phyloP scores from a whole-genome alignment of 2,113 vertebrate species.

The Xyliphius kryptos region DNA sequence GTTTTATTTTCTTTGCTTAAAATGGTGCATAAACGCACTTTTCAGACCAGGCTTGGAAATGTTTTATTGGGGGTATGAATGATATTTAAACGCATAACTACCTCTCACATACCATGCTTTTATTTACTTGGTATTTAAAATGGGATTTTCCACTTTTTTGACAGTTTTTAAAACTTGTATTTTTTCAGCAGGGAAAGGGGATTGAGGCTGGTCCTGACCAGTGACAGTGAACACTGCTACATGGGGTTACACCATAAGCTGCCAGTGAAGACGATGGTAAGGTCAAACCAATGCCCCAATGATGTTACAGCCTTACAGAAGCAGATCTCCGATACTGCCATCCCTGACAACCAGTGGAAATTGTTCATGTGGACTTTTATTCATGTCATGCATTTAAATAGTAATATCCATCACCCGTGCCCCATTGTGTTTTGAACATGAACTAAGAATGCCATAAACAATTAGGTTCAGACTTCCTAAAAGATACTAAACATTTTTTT shows the following conservation, averaged over 20 bases:
- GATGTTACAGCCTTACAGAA: slow-evolving; percentile 87
- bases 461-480: slow-evolving; percentile 51
- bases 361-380: slow-evolving; percentile 53
- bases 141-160: no score
- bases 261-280: slow-evolving; percentile 94
- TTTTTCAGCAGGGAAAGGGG: slow-evolving; percentile 96
- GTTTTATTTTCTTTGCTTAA: slow-evolving; percentile 68
- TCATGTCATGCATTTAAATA: slow-evolving; percentile 49
- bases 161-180: no score
- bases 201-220: slow-evolving; percentile 99
- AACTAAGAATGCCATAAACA: no score
- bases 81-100: no score
- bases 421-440: no score
- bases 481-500: slow-evolving; percentile 39
- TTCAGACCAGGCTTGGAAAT: no score
- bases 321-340: slow-evolving; percentile 73
- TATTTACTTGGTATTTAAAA: no score
- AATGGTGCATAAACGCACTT: no score
- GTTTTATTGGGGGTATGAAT: no score
- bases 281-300: slow-evolving; percentile 75
- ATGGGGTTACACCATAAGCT: slow-evolving; percentile 99
- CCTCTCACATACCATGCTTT: no score
- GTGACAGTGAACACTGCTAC: slow-evolving; percentile 98
- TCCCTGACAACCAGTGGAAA: slow-evolving; percentile 49
- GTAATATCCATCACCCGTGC: no score